phyloP scores from a whole-genome alignment of 2,113 vertebrate genomes.

The Trematocara marginatum region DNA sequence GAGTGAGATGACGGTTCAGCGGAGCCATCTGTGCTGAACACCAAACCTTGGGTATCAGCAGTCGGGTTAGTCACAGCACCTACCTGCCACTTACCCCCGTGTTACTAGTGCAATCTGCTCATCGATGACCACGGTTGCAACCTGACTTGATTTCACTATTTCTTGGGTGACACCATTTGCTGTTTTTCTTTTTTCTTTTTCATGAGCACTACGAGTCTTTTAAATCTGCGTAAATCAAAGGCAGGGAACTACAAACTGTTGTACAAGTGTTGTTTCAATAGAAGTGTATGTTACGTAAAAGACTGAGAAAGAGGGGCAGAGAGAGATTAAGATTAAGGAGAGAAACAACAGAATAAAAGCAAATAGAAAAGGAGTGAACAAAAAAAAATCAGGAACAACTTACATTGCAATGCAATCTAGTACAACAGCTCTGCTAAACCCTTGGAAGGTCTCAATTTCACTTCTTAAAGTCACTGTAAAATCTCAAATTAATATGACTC shows the following conservation, averaged over 20 bases:
- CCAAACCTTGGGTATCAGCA: constrained; percentile 34
- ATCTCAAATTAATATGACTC: background rate
- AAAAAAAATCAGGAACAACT: constrained; percentile 12
- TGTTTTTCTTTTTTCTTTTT: constrained; percentile 1
- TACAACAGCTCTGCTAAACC: background rate
- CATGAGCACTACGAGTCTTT: background rate
- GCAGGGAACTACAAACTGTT: background rate
- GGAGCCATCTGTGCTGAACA: constrained; percentile 23
- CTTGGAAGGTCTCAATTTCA: background rate
- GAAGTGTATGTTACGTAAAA: background rate
- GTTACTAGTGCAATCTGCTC: constrained; percentile 65
- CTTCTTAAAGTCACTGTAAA: background rate
- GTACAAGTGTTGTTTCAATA: background rate
- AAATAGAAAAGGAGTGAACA: constrained; percentile 10
- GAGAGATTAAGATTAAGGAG: background rate
- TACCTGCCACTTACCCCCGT: constrained; percentile 65
- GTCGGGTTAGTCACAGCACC: constrained; percentile 62
- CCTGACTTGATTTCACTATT: constrained; percentile 78
- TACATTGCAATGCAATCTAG: background rate
- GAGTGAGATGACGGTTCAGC: constrained; percentile 18
- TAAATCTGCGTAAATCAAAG: background rate
- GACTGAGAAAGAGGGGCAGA: background rate
- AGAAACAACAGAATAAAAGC: constrained; percentile 17
- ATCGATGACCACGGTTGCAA: constrained; percentile 73
- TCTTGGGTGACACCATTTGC: constrained; percentile 74